Evolutionary conservation across 2,113 vertebrate species (phyloP).

Genomic region (Cyprinus carpio): DNA sequence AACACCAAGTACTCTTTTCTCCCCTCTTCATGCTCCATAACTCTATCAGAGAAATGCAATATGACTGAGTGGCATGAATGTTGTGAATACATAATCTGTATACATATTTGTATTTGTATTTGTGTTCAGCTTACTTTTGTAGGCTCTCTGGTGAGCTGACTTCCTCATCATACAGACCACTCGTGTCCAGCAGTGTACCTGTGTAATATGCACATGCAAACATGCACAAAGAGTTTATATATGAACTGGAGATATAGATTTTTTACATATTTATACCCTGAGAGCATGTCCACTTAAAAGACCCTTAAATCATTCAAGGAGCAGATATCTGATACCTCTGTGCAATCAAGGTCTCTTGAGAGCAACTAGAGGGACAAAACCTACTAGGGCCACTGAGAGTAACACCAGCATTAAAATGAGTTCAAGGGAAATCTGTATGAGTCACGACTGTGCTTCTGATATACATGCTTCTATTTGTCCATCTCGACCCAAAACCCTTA

Average conservation of each 20-base stretch:
- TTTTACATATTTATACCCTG: not conserved
- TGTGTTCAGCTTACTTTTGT: conserved; percentile 84
- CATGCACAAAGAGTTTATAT: not conserved
- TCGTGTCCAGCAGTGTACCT: conserved; percentile 92
- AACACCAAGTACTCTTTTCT: conserved; percentile 92
- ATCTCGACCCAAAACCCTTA: not conserved
- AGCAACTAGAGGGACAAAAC: not conserved
- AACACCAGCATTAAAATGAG: not conserved
- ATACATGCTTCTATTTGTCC: not conserved
- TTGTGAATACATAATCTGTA: not conserved
- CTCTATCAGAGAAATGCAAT: conserved; percentile 69
- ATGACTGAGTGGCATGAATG: not conserved
- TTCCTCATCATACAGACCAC: conserved; percentile 92
- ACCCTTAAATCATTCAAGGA: conserved; percentile 29
- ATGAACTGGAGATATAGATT: not conserved
- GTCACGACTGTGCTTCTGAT: conserved; percentile 3
- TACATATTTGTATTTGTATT: not conserved
- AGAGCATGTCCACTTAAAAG: not conserved
- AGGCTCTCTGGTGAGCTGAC: conserved; percentile 93
- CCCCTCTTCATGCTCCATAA: conserved; percentile 94
- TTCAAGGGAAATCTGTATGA: conserved; percentile 23
- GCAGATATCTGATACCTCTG: conserved; percentile 30
- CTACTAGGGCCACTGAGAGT: not conserved
- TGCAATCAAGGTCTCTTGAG: conserved; percentile 12
- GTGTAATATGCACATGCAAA: conserved; percentile 51